A percentile compares a stretch with the other conserved stretches of the same genome.
Conservation (phyloP, 2,888 invertebrate genomes). For the Drosophila niveifrons region DNA sequence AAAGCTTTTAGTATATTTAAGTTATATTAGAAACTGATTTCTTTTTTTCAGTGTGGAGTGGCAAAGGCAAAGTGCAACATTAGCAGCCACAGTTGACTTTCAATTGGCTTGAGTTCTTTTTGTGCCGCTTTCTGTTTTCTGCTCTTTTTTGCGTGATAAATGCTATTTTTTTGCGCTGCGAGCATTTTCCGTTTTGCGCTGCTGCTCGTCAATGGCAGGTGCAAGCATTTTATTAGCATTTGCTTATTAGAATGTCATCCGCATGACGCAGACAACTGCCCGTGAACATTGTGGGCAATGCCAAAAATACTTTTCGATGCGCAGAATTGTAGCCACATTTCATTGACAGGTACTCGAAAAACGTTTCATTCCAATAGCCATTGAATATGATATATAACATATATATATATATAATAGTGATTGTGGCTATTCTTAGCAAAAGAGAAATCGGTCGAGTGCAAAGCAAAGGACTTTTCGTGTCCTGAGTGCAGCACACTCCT, state of each 20-base stretch:
- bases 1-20: no score
- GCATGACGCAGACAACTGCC: neutral
- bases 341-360: neutral
- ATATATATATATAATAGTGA: neutral
- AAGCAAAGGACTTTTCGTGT: neutral
- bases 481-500: neutral
- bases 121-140: conserved; percentile 8
- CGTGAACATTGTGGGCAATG: conserved; percentile 7
- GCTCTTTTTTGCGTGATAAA: conserved; percentile 15
- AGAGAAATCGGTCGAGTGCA: neutral
- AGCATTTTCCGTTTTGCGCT: neutral
- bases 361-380: conserved; percentile 6
- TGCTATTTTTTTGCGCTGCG: neutral
- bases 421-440: neutral
- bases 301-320: conserved; percentile 11
- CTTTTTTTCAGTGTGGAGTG: neutral
- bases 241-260: conserved; percentile 14
- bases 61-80: neutral
- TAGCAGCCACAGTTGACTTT: conserved; percentile 19
- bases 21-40: no score
- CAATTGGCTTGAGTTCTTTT: conserved; percentile 34
- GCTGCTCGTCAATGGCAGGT: conserved; percentile 4
- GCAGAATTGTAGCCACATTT: neutral
- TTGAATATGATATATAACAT: neutral
- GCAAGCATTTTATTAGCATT: conserved; percentile 4